Base-by-base conservation (phyloP, 2,888 invertebrate species). In the Pediacus dermestoides region DNA sequence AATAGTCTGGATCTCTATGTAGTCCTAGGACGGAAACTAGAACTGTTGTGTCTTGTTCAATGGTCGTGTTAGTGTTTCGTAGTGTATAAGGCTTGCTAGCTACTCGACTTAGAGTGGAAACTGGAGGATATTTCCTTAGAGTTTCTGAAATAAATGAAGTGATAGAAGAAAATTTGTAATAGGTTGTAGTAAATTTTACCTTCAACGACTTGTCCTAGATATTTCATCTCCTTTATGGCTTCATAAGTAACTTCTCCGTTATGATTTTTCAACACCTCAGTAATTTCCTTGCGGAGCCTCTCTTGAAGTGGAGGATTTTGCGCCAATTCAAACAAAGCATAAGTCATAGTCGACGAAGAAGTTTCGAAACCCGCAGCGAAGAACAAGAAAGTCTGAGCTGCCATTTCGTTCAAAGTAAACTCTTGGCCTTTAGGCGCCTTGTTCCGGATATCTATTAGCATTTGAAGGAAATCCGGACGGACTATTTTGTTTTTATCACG, bases 281-380 rank as follows among this genome's bases (percentile, higher is more conserved):
- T 36, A 3, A 75, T 58, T 50, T 76, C 73, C n/a, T 31, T 1
- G 9, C 37, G 9, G 3, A 25, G 4, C 32, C 28, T 30, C 12
- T 32, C 33, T 15, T 77, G 76, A 1, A 72, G 42, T 1, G 69
- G 60, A 1, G 55, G 61, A 46, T 74, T 58, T 9, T 42, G 35
- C 0, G 77, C 75, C 25, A 81, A 52, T 8, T 73, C 72, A 51
- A 76, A 75, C 6, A 75, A 63, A 1, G 73, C 73, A 46, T 76
- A 77, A 0, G 76, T 73, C 18, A 78, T 54, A n/a, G 77, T 56
- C 11, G 30, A 34, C 1, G 39, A 39, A n/a, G 34, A 39, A n/a
- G 37, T 37, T 3, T 35, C 34, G 23, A 33, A 44, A 10, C 39
- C 44, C 34, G 46, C 48, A 22, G 44, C 25, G 34, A 47, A 47